Evolutionary conservation across 2,888 invertebrate species (phyloP), one percentile per base, ranked within the genome.

Genomic region (Sinodicranocentrus sp.): DNA sequence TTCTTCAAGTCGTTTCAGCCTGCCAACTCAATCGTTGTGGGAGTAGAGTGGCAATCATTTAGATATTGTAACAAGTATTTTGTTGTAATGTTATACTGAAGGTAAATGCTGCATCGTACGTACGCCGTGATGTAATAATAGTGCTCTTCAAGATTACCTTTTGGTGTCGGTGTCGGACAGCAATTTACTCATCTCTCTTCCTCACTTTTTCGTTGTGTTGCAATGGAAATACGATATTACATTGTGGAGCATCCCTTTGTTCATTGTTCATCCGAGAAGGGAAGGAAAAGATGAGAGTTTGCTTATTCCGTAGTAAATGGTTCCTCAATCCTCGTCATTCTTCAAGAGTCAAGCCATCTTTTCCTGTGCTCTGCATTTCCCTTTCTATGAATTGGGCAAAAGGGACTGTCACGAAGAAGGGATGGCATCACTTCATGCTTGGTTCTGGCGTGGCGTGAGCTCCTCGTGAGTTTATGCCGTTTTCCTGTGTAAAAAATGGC

Each of bases 311-410:
- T n/a, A n/a, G n/a, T 33, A 33, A 33, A 33, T 33, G 33, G 10
- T 10, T 10, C 33, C 33, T 3, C 33, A 33, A 33, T 33, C 33
- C 10, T 33, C 33, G 5, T 33, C 48, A 10, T 15, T 10, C n/a
- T 48, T 15, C 10, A 5, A 2, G 2, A 6, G 2, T 48, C 48
- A 10, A 2, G 15, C n/a, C n/a, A 48, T 48, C 13, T 48, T n/a
- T n/a, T 15, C 13, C n/a, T 48, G 5, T 15, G 10, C 48, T 48
- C 15, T n/a, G 48, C n/a, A 48, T n/a, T 48, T 10, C 48, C 15
- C 48, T 48, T 48, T 48, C 48, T n/a, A n/a, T 48, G 48, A 48
- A 48, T 48, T 48, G 48, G n/a, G 48, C n/a, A n/a, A 48, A 48
- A 33, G 48, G 48, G 48, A 15, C 13, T n/a, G n/a, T 5, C 5